Conservation (phyloP, 2,888 invertebrate species). For the Phragmatobia fuliginosa region DNA sequence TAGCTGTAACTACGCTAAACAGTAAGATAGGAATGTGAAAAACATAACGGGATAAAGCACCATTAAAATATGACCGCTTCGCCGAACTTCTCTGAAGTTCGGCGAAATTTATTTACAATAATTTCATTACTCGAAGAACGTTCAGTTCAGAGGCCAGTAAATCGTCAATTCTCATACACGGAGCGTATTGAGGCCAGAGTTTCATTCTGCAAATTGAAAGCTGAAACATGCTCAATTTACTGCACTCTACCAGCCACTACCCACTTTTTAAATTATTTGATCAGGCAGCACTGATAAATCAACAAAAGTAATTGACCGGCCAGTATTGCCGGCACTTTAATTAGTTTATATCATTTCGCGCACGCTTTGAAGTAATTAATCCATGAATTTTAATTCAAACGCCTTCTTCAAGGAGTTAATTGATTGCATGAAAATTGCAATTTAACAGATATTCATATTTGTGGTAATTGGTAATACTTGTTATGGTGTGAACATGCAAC, state of each 20-base stretch:
- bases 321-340: conserved; percentile 66
- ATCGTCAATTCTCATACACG: conserved; percentile 57
- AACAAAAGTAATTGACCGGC: conserved; percentile 72
- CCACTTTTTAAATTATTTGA: conserved; percentile 84
- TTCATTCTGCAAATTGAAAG: conserved; percentile 78
- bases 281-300: conserved; percentile 82
- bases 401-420: conserved; percentile 58
- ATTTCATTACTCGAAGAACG: conserved; percentile 47
- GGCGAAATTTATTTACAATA: conserved; percentile 14
- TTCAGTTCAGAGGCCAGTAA: conserved; percentile 39
- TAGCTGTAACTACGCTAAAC: not conserved
- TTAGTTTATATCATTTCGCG: conserved; percentile 75
- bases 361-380: conserved; percentile 71
- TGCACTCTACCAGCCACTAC: conserved; percentile 64
- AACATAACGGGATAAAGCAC: conserved; percentile 16
- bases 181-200: conserved; percentile 59
- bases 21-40: not conserved
- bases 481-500: conserved; percentile 24
- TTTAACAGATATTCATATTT: conserved; percentile 9
- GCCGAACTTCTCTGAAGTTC: conserved; percentile 10
- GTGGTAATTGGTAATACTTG: conserved; percentile 16
- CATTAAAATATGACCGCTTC: not conserved
- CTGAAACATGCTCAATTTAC: conserved; percentile 70
- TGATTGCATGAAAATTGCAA: conserved; percentile 46
- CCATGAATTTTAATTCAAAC: conserved; percentile 68